Evolutionary conservation across 2,888 invertebrate species (phyloP).

Genomic region (Tenthredo distinguenda): DNA sequence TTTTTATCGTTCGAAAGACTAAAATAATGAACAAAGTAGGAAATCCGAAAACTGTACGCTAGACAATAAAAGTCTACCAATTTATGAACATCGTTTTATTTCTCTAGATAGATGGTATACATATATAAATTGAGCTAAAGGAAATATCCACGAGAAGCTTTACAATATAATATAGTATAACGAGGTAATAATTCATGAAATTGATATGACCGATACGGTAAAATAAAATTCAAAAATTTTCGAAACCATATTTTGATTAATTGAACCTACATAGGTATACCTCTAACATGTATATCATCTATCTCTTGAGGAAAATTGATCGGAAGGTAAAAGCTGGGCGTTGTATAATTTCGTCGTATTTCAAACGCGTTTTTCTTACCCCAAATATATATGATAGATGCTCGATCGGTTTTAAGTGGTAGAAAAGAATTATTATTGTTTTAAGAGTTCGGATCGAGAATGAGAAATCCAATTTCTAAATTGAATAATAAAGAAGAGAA

Average conservation of each 20-base stretch:
- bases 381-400: background rate
- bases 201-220: background rate
- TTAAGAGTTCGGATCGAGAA: background rate
- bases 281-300: background rate
- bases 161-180: background rate
- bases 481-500: background rate
- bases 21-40: background rate
- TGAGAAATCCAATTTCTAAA: background rate
- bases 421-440: background rate
- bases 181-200: background rate
- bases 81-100: too few relatives aligned
- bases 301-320: slow-evolving; percentile 30
- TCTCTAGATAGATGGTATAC: too few relatives aligned
- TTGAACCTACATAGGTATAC: background rate
- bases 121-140: background rate
- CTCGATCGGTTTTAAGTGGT: background rate
- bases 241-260: background rate
- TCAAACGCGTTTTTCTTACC: background rate
- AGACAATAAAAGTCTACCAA: too few relatives aligned
- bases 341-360: slow-evolving; percentile 4
- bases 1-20: background rate
- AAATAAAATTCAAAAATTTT: background rate
- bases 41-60: too few relatives aligned
- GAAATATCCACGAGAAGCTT: background rate
- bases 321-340: background rate